phyloP scores from a whole-genome alignment of 2,113 vertebrate genomes.

The Caranx ignobilis region DNA sequence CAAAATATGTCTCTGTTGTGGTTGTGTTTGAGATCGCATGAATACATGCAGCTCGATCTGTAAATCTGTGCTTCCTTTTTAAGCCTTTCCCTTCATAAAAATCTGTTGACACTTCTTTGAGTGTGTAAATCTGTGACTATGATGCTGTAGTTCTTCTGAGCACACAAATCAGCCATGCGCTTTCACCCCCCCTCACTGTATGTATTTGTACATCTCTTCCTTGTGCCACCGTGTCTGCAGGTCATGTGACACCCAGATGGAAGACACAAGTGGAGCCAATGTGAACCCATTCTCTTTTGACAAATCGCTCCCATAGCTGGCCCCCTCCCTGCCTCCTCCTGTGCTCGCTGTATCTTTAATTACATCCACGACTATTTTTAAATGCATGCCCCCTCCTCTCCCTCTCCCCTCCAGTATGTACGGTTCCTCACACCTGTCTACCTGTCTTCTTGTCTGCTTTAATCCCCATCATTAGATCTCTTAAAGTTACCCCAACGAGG shows the following conservation, averaged over 20 bases:
- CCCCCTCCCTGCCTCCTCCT: slow-evolving; percentile 20
- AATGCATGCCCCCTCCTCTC: slow-evolving; percentile 21
- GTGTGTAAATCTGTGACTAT: slow-evolving; percentile 14
- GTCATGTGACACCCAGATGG: slow-evolving; percentile 69
- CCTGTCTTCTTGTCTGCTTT: slow-evolving; percentile 66
- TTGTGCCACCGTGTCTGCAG: slow-evolving; percentile 43
- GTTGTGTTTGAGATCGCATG: slow-evolving; percentile 29
- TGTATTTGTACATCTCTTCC: slow-evolving; percentile 1
- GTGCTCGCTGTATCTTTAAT: slow-evolving; percentile 66
- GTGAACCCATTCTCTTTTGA: slow-evolving; percentile 47
- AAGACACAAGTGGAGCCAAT: slow-evolving; percentile 61
- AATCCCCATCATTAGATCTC: slow-evolving; percentile 53
- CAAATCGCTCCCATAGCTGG: slow-evolving; percentile 25
- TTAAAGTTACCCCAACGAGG: slow-evolving; percentile 2
- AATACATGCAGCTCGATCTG: neutral
- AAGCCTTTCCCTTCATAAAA: neutral
- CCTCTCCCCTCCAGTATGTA: slow-evolving; percentile 11
- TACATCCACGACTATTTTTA: slow-evolving; percentile 73
- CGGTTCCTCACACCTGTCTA: slow-evolving; percentile 59
- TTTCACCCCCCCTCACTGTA: neutral
- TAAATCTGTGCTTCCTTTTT: neutral
- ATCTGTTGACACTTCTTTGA: neutral
- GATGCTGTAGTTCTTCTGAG: neutral
- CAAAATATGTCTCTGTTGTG: slow-evolving; percentile 57
- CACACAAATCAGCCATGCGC: neutral